phyloP scores from a whole-genome alignment of 2,797 vertebrate species.

The Vireo griseus region DNA sequence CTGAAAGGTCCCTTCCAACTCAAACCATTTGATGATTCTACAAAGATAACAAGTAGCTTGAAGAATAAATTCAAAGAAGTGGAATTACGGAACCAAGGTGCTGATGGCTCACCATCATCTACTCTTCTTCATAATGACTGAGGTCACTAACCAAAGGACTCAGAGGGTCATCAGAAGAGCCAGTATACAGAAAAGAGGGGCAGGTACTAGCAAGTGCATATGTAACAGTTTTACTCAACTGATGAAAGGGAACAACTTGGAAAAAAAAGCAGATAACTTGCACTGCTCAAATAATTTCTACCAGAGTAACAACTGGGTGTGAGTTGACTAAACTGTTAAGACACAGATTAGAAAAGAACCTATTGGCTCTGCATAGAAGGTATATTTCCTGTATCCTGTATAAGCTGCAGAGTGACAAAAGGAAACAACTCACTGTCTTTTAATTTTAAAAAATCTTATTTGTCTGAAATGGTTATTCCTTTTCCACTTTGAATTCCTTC shows the following conservation, averaged over 20 bases:
- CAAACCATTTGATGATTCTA: background rate
- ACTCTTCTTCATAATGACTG: background rate
- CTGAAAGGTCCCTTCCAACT: background rate
- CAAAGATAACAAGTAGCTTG: background rate
- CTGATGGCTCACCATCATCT: background rate
- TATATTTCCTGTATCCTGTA: background rate
- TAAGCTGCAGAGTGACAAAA: background rate
- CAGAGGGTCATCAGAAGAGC: background rate
- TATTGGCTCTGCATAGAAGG: background rate
- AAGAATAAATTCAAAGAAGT: background rate
- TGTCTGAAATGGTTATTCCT: background rate
- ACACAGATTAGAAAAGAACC: background rate
- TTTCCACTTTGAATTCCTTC: background rate
- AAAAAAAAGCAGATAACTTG: background rate
- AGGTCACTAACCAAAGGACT: background rate
- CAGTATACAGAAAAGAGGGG: background rate
- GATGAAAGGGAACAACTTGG: background rate
- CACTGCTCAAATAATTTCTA: background rate
- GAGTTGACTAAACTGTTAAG: background rate
- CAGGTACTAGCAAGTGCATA: background rate
- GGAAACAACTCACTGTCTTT: background rate
- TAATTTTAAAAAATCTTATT: background rate
- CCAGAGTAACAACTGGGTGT: background rate
- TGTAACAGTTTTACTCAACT: fast-evolving
- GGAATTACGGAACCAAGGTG: background rate